Evolutionary conservation across 2,888 invertebrate species (phyloP).

Genomic region (Cryptocephalus primarius): DNA sequence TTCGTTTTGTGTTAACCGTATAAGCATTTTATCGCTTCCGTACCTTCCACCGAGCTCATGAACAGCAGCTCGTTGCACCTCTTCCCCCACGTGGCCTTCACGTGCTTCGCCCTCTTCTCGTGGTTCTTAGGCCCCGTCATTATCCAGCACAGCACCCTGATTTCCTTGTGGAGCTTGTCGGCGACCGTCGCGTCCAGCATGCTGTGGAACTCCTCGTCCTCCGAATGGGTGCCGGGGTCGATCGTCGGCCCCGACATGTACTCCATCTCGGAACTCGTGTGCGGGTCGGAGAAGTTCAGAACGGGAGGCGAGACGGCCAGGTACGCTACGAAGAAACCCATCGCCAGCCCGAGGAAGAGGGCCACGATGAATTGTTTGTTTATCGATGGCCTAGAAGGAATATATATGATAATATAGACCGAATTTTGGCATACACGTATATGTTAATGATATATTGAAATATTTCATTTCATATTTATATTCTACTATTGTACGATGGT

Average conservation of each 20-base stretch:
- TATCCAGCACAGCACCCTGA: slow-evolving; percentile 90
- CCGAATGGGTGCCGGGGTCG: slow-evolving; percentile 23
- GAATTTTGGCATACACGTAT: too few species aligned
- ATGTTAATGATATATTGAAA: too few species aligned
- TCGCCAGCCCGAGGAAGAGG: slow-evolving; percentile 58
- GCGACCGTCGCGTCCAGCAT: slow-evolving; percentile 54
- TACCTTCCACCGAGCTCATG: slow-evolving; percentile 73
- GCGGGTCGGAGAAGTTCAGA: slow-evolving; percentile 27
- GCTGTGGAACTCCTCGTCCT: slow-evolving; percentile 28
- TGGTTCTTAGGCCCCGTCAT: slow-evolving; percentile 92
- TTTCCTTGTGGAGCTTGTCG: slow-evolving; percentile 59
- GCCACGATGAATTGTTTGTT: slow-evolving; percentile 61
- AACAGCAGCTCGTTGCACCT: slow-evolving; percentile 80
- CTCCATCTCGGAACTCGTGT: slow-evolving; percentile 23
- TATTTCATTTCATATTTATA: too few species aligned
- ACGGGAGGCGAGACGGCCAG: slow-evolving; percentile 32
- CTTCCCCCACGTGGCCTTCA: slow-evolving; percentile 93
- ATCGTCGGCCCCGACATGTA: slow-evolving; percentile 21
- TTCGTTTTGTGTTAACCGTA: too few species aligned
- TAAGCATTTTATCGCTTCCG: background rate
- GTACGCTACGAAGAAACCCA: slow-evolving; percentile 70
- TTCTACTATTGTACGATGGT: too few species aligned
- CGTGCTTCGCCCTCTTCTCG: slow-evolving; percentile 81
- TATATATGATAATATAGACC: too few species aligned
- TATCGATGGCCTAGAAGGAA: slow-evolving; percentile 32